phyloP scores from a whole-genome alignment of 2,797 vertebrate genomes.

The Spinus pinus region DNA sequence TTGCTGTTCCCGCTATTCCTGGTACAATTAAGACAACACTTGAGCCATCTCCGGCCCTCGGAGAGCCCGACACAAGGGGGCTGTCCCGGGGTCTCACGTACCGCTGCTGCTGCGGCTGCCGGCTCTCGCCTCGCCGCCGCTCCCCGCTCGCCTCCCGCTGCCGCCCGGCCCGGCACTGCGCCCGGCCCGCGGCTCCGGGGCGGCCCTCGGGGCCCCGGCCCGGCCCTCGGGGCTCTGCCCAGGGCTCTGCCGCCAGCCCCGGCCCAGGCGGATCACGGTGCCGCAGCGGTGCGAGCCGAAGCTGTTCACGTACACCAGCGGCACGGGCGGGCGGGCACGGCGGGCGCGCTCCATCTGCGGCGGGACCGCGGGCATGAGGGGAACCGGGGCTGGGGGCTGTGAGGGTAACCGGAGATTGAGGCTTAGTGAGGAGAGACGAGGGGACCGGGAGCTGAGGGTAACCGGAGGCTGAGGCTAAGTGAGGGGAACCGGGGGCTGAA shows the following conservation, averaged over 20 bases:
- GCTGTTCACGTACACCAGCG: constrained; percentile 46
- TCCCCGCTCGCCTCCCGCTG: neutral
- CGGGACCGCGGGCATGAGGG: neutral
- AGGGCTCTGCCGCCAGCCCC: too few relatives aligned
- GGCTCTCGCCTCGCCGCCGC: rapidly evolving
- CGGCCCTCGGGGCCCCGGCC: rapidly evolving
- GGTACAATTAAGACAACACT: neutral
- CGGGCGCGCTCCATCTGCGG: neutral
- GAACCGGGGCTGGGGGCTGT: too few relatives aligned
- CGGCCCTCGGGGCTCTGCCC: neutral
- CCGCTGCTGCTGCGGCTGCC: rapidly evolving
- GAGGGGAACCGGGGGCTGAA: too few relatives aligned
- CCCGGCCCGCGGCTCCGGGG: rapidly evolving
- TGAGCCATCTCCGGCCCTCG: neutral
- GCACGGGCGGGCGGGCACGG: rapidly evolving
- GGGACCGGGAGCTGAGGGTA: neutral
- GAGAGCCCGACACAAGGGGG: rapidly evolving
- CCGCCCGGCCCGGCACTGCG: neutral
- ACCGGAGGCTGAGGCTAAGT: too few relatives aligned
- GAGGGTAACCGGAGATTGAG: neutral
- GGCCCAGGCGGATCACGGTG: neutral
- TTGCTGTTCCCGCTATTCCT: neutral
- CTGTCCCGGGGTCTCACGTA: neutral
- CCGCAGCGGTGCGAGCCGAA: constrained; percentile 67
- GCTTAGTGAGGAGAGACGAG: neutral